Base-by-base conservation (phyloP, 2,113 vertebrate species). In the Leucopsar rothschildi region DNA sequence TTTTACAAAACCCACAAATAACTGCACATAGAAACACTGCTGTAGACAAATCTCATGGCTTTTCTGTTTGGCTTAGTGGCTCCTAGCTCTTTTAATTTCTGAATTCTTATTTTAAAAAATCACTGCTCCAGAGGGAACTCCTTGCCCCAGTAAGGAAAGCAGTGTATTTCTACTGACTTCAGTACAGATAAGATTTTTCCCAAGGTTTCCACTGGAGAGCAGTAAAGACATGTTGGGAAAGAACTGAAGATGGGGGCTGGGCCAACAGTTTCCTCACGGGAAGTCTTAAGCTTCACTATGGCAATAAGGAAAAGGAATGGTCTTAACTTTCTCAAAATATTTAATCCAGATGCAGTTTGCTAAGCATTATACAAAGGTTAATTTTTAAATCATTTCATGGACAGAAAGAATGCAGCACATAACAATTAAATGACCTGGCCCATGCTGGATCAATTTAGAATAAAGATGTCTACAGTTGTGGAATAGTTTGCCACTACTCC, bases 131-230 rank as follows among this genome's bases (percentile, higher is more conserved):
- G 29, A 60, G 13, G 15, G 50, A 95, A 92, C 94, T 77, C 16
- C 16, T 69, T 87, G 39, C 7, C 11, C 20, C 24, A 37, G 13
- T 40, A 90, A 90, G 37, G n/a, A 65, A 80, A 88, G 27, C 82
- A 56, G 15, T 77, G 47, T 40, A 10, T 52, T 86, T 81, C 55
- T 44, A 78, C 18, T 19, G 53, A 78, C 31, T 94, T 81, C 47
- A 68, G 35, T 47, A 72, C 2, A 42, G 23, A 7, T 69, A 91
- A 44, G 50, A 71, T 81, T 96, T 96, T 96, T 78, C 92, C 75
- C 76, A 95, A 94, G 47, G 53, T 88, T 96, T 94, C 96, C 95
- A 96, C 90, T 96, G 95, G 94, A 96, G 95, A 80, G 94, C 95
- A 96, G 93, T 96, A 97, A 96, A 96, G 90, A 88, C 35, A 85